Percentiles rank a stretch among this genome's conserved stretches.
phyloP scores from a whole-genome alignment of 2,113 vertebrate species.

The Drymodes brunneopygia region DNA sequence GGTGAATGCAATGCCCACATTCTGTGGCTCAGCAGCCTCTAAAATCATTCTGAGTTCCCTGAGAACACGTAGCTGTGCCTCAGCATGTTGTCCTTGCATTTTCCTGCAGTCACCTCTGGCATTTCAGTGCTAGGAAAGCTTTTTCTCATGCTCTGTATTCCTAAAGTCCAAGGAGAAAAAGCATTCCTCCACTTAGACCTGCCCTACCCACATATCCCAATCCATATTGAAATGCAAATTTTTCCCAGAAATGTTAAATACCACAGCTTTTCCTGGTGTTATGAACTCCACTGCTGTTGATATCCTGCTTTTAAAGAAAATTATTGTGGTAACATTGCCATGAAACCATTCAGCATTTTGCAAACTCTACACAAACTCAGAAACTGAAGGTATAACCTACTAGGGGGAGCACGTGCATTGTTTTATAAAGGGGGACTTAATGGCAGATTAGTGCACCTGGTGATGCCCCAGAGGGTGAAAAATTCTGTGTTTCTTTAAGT shows the following conservation, averaged over 20 bases:
- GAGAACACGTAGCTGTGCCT: background rate
- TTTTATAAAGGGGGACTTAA: background rate
- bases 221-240: background rate
- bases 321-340: background rate
- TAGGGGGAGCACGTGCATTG: background rate
- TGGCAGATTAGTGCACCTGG: accelerated
- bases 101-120: background rate
- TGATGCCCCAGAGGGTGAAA: background rate
- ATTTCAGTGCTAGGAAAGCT: background rate
- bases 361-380: background rate
- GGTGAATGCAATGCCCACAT: background rate
- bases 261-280: background rate
- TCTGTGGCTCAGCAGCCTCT: background rate
- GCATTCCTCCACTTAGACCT: background rate
- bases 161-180: background rate
- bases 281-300: background rate
- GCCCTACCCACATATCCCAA: background rate
- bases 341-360: background rate
- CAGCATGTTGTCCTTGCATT: background rate
- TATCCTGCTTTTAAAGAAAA: background rate
- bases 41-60: background rate
- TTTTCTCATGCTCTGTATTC: background rate
- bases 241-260: background rate
- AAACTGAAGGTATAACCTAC: background rate
- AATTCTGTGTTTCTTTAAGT: background rate